phyloP scores from a whole-genome alignment of 2,888 invertebrate genomes.

The Chrysodeixis includens region DNA sequence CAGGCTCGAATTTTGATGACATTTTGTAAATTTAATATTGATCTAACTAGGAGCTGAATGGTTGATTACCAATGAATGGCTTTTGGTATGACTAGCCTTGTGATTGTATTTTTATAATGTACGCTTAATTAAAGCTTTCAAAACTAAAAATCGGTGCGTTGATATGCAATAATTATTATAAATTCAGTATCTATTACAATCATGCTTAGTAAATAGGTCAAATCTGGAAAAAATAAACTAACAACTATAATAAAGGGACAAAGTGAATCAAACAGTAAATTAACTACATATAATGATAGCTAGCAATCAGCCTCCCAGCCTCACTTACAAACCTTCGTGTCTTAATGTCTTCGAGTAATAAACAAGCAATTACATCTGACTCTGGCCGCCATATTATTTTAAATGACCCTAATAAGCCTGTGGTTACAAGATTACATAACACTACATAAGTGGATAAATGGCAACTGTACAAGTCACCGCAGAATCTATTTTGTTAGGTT shows the following conservation, averaged over 20 bases:
- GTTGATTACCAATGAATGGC: too few relatives aligned
- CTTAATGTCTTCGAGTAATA: constrained; percentile 8
- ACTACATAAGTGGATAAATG: constrained; percentile 23
- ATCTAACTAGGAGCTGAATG: too few relatives aligned
- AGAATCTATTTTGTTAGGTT: constrained; percentile 26
- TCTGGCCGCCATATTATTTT: constrained; percentile 42
- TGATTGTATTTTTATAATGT: too few relatives aligned
- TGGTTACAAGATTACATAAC: constrained; percentile 36
- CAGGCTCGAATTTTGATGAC: too few relatives aligned
- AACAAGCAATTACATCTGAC: constrained; percentile 19
- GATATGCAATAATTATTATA: too few relatives aligned
- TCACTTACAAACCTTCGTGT: not conserved
- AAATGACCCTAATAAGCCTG: constrained; percentile 40
- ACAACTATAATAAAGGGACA: not conserved
- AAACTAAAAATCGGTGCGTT: too few relatives aligned
- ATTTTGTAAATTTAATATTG: too few relatives aligned
- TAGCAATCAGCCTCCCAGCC: not conserved
- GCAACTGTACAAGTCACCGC: constrained; percentile 35
- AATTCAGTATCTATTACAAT: too few relatives aligned
- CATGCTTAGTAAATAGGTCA: not conserved
- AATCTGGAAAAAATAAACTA: not conserved
- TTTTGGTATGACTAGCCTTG: too few relatives aligned
- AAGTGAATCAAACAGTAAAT: not conserved
- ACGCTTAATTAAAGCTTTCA: too few relatives aligned
- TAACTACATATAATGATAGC: too few relatives aligned